Evolutionary conservation across 2,888 invertebrate genomes (phyloP).

Genomic region (Vanessa cardui): DNA sequence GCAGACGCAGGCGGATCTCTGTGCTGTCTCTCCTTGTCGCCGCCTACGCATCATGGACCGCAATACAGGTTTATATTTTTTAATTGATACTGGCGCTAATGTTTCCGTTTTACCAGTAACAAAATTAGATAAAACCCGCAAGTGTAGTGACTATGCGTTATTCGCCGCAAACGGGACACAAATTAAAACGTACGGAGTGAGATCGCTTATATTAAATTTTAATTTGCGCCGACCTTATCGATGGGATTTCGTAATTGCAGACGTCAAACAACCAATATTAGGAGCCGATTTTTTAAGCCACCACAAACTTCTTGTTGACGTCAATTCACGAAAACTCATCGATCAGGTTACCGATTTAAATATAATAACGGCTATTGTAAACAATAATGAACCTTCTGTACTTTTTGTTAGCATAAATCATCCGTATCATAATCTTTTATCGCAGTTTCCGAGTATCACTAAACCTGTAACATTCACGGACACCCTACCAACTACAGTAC

Average conservation of each 20-base stretch:
- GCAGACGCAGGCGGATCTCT: conserved; percentile 33
- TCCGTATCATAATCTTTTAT: neutral
- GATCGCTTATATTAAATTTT: conserved; percentile 28
- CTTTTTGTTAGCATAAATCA: neutral
- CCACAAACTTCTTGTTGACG: neutral
- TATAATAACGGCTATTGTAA: no score
- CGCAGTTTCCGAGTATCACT: neutral
- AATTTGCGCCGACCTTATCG: conserved; percentile 30
- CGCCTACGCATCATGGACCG: conserved; percentile 37
- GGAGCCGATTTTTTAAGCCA: conserved; percentile 34
- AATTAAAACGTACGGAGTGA: conserved; percentile 25
- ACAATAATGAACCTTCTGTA: no score
- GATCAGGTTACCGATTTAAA: neutral
- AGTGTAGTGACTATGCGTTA: conserved; percentile 34
- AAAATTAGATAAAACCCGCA: no score
- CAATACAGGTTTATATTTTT: conserved; percentile 26
- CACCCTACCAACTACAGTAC: no score
- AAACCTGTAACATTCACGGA: no score
- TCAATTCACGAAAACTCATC: neutral
- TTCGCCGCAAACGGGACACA: conserved; percentile 43
- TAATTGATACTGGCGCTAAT: conserved; percentile 32
- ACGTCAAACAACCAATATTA: conserved; percentile 35
- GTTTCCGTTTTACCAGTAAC: conserved; percentile 28
- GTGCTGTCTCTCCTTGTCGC: conserved; percentile 23
- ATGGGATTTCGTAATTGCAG: conserved; percentile 34